Conservation (phyloP, 2,888 invertebrate species). For the Fragum whitleyi region DNA sequence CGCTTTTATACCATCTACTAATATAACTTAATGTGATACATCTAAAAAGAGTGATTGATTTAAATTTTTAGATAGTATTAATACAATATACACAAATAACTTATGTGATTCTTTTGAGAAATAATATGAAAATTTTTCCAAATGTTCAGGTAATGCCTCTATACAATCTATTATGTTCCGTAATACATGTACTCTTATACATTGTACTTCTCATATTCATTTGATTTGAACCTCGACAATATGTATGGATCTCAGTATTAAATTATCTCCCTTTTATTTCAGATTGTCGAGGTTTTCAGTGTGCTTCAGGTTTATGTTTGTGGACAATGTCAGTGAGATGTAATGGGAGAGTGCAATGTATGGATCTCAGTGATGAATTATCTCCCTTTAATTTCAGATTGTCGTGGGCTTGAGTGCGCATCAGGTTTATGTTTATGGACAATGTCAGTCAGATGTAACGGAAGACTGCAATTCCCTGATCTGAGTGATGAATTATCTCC, state of each 20-base stretch:
- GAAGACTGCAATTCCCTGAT: conserved; percentile 74
- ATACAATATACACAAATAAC: too few species aligned
- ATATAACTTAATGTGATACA: too few species aligned
- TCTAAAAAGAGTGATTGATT: conserved; percentile 78
- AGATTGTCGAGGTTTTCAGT: conserved; percentile 73
- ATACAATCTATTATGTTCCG: too few species aligned
- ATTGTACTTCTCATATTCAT: too few species aligned
- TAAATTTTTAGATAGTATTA: conserved; percentile 71
- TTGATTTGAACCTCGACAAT: too few species aligned
- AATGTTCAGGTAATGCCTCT: too few species aligned
- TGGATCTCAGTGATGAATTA: conserved; percentile 79
- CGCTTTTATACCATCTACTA: too few species aligned
- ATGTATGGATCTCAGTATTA: conserved; percentile 77
- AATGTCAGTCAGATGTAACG: conserved; percentile 69
- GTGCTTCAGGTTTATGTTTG: conserved; percentile 74
- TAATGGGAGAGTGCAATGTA: conserved; percentile 75
- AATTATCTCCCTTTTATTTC: too few species aligned
- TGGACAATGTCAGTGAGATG: conserved; percentile 69
- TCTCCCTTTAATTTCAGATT: conserved; percentile 69
- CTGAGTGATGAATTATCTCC: conserved; percentile 70
- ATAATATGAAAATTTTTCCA: conserved; percentile 81
- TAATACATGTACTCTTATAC: too few species aligned
- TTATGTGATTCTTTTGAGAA: conserved; percentile 54
- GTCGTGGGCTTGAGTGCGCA: conserved; percentile 72
- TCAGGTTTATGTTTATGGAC: conserved; percentile 76